Base-by-base conservation (phyloP, 53 echinoderm and acorn worm species). In the Mesocentrotus franciscanus region DNA sequence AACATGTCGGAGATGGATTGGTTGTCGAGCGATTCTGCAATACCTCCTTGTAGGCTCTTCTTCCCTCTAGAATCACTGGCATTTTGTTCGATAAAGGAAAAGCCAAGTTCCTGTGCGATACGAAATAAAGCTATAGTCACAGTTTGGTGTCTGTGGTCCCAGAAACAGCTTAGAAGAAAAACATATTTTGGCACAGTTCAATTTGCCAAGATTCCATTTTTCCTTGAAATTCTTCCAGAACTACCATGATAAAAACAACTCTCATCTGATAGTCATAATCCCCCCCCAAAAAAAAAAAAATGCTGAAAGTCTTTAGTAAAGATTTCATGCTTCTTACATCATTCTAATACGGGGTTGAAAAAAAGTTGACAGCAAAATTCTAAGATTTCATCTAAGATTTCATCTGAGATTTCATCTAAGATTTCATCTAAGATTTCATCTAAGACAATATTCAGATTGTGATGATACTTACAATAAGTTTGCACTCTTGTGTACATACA, bases 21-120 rank as follows among this genome's bases (percentile, higher is more conserved):
- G 60, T 97, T 99, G 92, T 97, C 96, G 0, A 99, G 92, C 32
- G 95, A 98, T 76, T 99, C 98, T 13, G 97, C 90, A 61, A 99
- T 97, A 26, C 95, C 95, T 16, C 97, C 81, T 56, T 99, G 96
- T 24, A 99, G 89, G 1, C 96, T 97, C 93, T 97, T 98, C 96
- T 99, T 99, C 68, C 95, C 97, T n/a, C 99, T 92, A 7, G 99
- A 95, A 36, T 98, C 98, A 95, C 99, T 99, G 35, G 99, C 99
- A 58, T 99, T 99, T 71, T 98, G 92, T 89, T 99, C 99, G 27
- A 97, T 93, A 66, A 94, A 97, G 24, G 96, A 94, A 90, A 95
- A 99, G 11, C 98, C 99, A 26, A 93, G 85, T 83, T 98, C 98
- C 99, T 99, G 94, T 16, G 90, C 89, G 39, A 32, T 9, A 61